These are phyloP conservation scores for Gallinago stenura DNA, from an alignment of 2,797 vertebrate genomes.

Conservation along the genomic window DNA sequence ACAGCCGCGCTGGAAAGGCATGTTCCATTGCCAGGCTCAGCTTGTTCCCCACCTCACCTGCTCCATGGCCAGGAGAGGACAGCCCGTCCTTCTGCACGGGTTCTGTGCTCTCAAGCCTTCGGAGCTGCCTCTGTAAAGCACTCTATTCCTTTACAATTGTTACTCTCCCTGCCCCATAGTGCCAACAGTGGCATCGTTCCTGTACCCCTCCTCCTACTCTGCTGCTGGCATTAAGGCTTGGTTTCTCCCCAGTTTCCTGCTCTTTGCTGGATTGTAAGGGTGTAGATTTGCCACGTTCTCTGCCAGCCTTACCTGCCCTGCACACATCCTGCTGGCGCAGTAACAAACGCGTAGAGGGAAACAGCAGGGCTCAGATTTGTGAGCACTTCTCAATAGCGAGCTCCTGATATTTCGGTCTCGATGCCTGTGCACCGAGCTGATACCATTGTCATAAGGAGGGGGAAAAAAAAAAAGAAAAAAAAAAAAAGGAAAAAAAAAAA, in stretches of 20 bases:
- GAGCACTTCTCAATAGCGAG: background rate
- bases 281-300: background rate
- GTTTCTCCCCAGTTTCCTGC: background rate
- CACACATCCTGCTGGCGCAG: conserved; percentile 3
- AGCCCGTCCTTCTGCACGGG: background rate
- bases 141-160: background rate
- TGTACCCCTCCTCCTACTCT: background rate
- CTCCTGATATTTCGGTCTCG: conserved; percentile 18
- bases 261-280: background rate
- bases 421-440: background rate
- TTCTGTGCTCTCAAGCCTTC: background rate
- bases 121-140: background rate
- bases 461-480: background rate
- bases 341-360: background rate
- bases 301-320: conserved; percentile 1
- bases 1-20: background rate
- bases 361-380: conserved; percentile 1
- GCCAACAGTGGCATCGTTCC: background rate
- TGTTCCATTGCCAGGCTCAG: background rate
- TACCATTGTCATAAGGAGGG: background rate
- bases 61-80: too few species aligned
- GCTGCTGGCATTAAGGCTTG: background rate
- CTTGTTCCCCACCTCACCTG: background rate
- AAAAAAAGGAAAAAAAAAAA: too few species aligned
- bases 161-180: background rate